Evolutionary conservation across 2,888 invertebrate species (phyloP), one percentile per base, ranked within the genome.

Genomic region (Muschampia plurimacula): DNA sequence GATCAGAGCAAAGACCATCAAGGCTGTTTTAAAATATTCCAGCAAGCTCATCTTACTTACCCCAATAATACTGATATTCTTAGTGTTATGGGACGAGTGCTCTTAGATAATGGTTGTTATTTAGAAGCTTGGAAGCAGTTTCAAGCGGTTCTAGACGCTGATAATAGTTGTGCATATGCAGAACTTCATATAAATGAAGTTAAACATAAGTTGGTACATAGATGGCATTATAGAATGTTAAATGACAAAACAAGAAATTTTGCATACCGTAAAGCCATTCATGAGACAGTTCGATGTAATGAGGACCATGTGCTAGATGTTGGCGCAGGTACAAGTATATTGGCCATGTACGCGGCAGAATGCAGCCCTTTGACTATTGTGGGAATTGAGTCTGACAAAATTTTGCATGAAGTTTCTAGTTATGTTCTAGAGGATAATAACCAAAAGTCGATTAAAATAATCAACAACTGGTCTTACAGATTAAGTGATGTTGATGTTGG

Each of bases 191-290:
- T 97, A 22, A 95, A 97, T 83, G 96, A 96, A 76, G 90, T 96
- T 0, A 96, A 96, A 80, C 96, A 96, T 84, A 89, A 96, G 76
- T 89, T 97, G 73, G 95, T 97, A 60, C 96, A 97, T 75, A 90
- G 97, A 67, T 98, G 98, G 97, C 97, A 98, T 86, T 97, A 96
- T 86, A 92, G 96, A 73, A 98, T 98, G 97, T 87, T 98, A 39
- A 98, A 98, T 89, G 97, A 98, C 84, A 91, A 87, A 74, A 84
- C 87, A 22, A 92, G 98, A 60, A 98, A 98, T 88, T 84, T 92
- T 72, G 95, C 96, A 0, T 98, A 96, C 83, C 90, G 91, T 69
- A 84, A 89, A 69, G 97, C 97, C 0, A 96, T 98, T 75, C 81
- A 83, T 22, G 89, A 94, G 71, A 94, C 91, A 74, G 84, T 97